phyloP scores from a whole-genome alignment of 2,113 vertebrate genomes.

The Corynorhinus townsendii region DNA sequence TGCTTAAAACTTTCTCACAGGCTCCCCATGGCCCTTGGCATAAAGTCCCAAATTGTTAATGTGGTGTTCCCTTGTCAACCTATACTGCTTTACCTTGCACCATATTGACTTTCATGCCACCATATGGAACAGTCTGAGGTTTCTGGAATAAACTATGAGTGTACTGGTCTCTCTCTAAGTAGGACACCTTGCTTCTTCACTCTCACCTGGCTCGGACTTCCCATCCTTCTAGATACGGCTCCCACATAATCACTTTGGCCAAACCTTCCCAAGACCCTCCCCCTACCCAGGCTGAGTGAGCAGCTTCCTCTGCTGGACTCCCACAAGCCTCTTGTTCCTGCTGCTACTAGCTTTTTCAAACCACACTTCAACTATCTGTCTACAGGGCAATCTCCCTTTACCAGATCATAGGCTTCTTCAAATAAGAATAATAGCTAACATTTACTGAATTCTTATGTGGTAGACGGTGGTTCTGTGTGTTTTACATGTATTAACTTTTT shows the following conservation, averaged over 20 bases:
- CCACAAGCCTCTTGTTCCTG: background rate
- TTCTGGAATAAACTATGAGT: background rate
- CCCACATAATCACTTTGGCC: background rate
- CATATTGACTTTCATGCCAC: background rate
- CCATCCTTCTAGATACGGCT: background rate
- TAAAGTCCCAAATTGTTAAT: background rate
- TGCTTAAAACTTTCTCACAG: background rate
- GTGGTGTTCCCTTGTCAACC: background rate
- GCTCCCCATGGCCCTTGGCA: background rate
- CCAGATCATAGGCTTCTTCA: background rate
- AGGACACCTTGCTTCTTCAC: background rate
- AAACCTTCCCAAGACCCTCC: background rate
- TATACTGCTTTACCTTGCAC: background rate
- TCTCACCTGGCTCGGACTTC: background rate
- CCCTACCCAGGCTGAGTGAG: background rate
- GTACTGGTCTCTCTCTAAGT: background rate
- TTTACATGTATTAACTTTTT: background rate
- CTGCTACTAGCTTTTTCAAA: background rate
- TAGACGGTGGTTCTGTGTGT: background rate
- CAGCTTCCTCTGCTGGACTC: background rate
- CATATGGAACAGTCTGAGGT: background rate
- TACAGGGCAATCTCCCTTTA: slow-evolving; percentile 1
- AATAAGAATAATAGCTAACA: slow-evolving; percentile 16
- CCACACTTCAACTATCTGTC: background rate
- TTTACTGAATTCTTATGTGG: background rate